These are phyloP conservation scores for Mobula birostris DNA, from an alignment of 2,113 vertebrate species.

Conservation along the genomic window DNA sequence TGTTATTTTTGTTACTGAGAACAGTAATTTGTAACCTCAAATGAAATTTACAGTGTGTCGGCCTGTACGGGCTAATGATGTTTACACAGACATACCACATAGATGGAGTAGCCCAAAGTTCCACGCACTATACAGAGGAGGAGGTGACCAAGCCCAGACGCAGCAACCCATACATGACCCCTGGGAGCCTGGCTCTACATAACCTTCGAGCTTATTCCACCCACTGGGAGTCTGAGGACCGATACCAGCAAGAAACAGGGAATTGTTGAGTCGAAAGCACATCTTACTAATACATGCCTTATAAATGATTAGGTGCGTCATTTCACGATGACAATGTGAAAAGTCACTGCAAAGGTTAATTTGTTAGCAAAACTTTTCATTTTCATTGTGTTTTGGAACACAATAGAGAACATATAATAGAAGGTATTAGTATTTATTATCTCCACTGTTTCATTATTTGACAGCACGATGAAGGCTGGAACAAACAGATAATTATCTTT, in stretches of 20 bases:
- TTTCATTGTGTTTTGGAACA: not conserved
- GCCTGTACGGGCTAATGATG: constrained; percentile 63
- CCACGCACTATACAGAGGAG: constrained; percentile 47
- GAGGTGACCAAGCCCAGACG: constrained; percentile 55
- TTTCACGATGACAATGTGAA: constrained; percentile 1
- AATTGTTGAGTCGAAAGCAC: constrained; percentile 54
- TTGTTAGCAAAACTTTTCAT: not conserved
- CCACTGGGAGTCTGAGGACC: constrained; percentile 54
- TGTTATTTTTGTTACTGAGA: constrained; percentile 57
- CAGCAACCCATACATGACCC: constrained; percentile 65
- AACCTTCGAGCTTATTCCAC: constrained; percentile 46
- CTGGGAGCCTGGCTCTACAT: constrained; percentile 57
- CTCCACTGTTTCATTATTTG: not conserved
- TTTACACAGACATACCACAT: constrained; percentile 76
- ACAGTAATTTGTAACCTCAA: constrained; percentile 59
- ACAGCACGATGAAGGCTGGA: not conserved
- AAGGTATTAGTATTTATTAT: not conserved
- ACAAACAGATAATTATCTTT: not conserved
- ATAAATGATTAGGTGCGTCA: constrained; percentile 2
- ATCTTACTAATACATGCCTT: constrained; percentile 47
- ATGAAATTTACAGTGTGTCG: constrained; percentile 64
- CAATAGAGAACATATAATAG: not conserved
- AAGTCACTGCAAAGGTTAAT: not conserved
- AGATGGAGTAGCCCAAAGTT: constrained; percentile 58
- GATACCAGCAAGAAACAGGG: constrained; percentile 54